Evolutionary conservation across 2,113 vertebrate species (phyloP), one percentile per base, ranked within the genome.

Genomic region (Mionectes macconnelli): DNA sequence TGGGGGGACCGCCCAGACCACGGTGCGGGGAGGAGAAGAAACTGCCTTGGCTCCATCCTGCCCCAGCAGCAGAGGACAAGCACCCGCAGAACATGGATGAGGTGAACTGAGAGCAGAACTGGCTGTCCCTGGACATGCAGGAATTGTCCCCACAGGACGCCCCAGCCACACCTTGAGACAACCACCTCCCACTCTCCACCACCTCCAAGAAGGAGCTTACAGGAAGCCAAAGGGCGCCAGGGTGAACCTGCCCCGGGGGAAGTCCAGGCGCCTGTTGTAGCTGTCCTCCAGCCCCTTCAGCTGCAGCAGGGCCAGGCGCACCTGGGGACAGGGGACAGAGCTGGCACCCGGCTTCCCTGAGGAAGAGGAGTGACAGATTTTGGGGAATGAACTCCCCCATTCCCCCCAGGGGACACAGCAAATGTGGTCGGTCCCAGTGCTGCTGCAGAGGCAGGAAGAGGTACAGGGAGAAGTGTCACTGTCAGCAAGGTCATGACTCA

Each of bases 221-320:
- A 99, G 96, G 92, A 99, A 99, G 47, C 99, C 99, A 5, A 99
- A 98, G 60, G 99, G 99, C 7, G 98, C 97, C 83, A 99, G 44
- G 56, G 98, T 96, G 85, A 99, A 95, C 4, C 63, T 93, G 56
- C 94, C 97, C 1, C 22, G 57, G 5, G 99, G 99, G 87, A 99
- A 98, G 63, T 95, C 64, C 77, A 98, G 91, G 62, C 89, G 96
- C 12, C 98, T 86, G 30, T 98, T 97, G 87, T 99, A 99, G 87
- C 98, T 98, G 93, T 99, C 99, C 97, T 99, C 99, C 55, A 99
- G 97, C 47, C 99, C 99, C 91, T 99, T 98, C 89, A 99, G 97
- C 97, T 99, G 99, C 87, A 99, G 97, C 81, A 99, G 97, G 18
- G 97, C 98, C 96, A 99, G 98, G 52, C 55, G 98, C 47, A 99